Evolutionary conservation across 1,140 invertebrate species (phyloP).

Genomic region (Cryptotermes secundus): DNA sequence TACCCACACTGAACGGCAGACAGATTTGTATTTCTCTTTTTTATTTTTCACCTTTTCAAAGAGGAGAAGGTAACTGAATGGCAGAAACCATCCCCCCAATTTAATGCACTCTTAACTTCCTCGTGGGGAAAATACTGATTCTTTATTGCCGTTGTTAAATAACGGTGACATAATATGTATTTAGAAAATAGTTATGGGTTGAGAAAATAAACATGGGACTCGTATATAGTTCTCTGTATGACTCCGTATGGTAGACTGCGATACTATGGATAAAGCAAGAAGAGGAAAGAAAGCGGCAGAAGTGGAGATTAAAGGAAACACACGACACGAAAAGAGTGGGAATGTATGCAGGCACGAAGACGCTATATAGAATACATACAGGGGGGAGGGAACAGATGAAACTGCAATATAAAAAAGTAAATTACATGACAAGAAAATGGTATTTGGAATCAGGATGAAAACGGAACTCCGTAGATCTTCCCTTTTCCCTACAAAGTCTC

Average conservation of each 20-base stretch:
- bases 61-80: no score
- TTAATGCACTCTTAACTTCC: no score
- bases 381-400: neutral
- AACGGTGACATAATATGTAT: no score
- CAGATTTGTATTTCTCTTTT: no score
- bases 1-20: no score
- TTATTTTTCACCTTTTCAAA: no score
- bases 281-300: neutral
- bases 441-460: neutral
- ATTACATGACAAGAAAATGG: constrained; percentile 2
- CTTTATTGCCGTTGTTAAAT: no score
- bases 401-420: constrained; percentile 6
- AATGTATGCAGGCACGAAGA: neutral
- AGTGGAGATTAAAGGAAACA: neutral
- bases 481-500: neutral
- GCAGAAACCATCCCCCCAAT: no score
- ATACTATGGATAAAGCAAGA: neutral
- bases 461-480: neutral
- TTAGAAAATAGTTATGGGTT: no score
- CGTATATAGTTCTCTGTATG: neutral
- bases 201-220: no score
- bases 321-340: neutral
- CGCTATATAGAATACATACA: neutral
- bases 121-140: no score
- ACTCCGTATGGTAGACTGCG: neutral